Conservation (phyloP, 1,140 invertebrate species). For the Lutraria rhynchaena region DNA sequence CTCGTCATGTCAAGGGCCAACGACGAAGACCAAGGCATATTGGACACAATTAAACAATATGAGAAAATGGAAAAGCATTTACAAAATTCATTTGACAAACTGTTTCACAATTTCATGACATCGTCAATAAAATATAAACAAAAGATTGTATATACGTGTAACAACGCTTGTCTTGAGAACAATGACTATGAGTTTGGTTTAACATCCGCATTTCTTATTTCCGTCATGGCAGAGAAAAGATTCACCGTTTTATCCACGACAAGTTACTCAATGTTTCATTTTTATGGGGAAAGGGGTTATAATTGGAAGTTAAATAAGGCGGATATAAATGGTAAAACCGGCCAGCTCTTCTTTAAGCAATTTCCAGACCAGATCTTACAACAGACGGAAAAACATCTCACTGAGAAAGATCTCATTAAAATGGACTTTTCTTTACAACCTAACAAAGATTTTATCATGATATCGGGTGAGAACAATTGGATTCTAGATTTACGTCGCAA, state of each 20-base stretch:
- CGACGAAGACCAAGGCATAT: no score
- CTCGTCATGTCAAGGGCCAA: no score
- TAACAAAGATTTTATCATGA: not conserved
- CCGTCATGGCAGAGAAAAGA: constrained; percentile 7
- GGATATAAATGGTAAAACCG: not conserved
- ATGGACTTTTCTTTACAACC: not conserved
- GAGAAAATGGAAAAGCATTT: no score
- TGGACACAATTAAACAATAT: no score
- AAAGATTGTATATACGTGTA: not conserved
- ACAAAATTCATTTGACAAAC: constrained; percentile 6
- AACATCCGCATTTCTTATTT: constrained; percentile 1
- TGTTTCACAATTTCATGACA: not conserved
- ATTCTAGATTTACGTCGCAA: constrained; percentile 1
- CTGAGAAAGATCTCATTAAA: not conserved
- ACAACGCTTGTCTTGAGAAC: not conserved
- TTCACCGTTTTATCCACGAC: not conserved
- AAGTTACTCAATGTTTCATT: not conserved
- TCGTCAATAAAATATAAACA: not conserved
- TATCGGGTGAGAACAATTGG: constrained; percentile 2
- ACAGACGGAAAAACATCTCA: not conserved
- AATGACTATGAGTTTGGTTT: constrained; percentile 10
- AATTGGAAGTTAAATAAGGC: constrained; percentile 1
- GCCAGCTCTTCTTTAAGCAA: not conserved
- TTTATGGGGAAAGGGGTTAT: constrained; percentile 13
- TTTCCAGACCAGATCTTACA: not conserved